Evolutionary conservation across 2,797 vertebrate species (phyloP), one percentile per base, ranked within the genome.

Genomic region (Lepus townsendii): DNA sequence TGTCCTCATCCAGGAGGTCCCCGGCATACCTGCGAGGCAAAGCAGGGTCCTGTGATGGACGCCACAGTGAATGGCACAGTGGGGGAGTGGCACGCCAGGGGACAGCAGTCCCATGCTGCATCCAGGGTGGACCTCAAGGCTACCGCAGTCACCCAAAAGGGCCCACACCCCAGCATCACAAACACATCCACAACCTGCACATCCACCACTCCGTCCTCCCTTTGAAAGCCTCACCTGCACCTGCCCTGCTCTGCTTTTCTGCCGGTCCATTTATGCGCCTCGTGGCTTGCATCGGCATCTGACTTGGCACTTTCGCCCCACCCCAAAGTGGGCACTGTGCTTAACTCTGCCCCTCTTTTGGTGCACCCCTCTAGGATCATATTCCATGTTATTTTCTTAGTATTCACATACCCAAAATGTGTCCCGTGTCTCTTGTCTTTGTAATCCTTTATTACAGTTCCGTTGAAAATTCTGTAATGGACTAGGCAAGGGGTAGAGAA

Each of bases 1-100:
- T 47, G 30, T 96, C 97, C 26, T 98, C 83, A 2, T 98, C 98
- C 96, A 98, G 90, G 72, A 98, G 95, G 71, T 85, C 82, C 12
- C 97, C 96, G 0, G 98, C 97, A 76, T 96, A 97, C 79, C 98
- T 98, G 83, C 0, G 1, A 93, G 86, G 94, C 14, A 71, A 84
- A 88, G 63, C 6, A 71, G 63, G 78, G 42, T 17, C 0, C 0
- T 2, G 57, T 32, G 68, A 47, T 17, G 5, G 3, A 22, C 0
- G 1, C 27, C 2, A 13, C 16, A 22, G 14, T 3, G 1, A 30
- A n/a, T 1, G 57, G 5, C 20, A 42, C 27, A 32, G 3, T 0
- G 26, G 5, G 3, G 19, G 57, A 88, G 62, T 27, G 19, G 24
- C 30, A 42, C 7, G 3, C 35, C 5, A 12, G 72, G 32, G 30